Percentiles rank a stretch among this genome's conserved stretches.
phyloP scores from a whole-genome alignment of 37 sponge, comb jelly and placozoan species.

The Halichondria panicea region DNA sequence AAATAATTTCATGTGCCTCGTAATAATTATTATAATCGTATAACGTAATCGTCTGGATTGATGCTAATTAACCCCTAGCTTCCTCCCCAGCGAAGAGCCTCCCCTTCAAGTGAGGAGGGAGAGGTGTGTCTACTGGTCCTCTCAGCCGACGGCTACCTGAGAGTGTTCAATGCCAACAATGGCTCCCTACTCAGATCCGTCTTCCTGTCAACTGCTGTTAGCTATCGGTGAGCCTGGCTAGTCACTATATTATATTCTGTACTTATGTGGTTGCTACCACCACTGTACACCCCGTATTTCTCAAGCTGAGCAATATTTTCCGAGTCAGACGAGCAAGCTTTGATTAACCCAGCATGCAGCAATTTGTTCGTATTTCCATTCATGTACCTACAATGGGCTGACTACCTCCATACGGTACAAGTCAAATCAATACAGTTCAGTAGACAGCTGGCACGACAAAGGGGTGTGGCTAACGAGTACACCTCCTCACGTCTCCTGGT shows the following conservation, averaged over 20 bases:
- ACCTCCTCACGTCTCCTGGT: constrained; percentile 2
- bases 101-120: constrained; percentile 43
- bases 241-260: neutral
- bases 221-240: constrained; percentile 28
- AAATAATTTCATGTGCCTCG: neutral
- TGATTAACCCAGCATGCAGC: too few species aligned
- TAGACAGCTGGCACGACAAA: neutral
- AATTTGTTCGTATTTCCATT: neutral
- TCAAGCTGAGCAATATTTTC: too few species aligned
- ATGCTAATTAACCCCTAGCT: neutral
- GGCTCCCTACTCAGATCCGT: constrained; percentile 43
- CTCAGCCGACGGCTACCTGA: constrained; percentile 71
- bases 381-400: constrained; percentile 73
- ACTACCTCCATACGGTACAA: constrained; percentile 55
- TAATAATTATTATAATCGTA: neutral
- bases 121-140: constrained; percentile 37
- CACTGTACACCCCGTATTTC: too few species aligned
- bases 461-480: neutral
- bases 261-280: too few species aligned
- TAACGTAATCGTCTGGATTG: neutral
- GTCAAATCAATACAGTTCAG: constrained; percentile 38
- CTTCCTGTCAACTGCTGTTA: constrained; percentile 43
- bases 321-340: too few species aligned
- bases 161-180: constrained; percentile 60
- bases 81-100: constrained; percentile 22